A percentile compares a stretch with the other conserved stretches of the same genome.
Conservation (phyloP, 2,797 vertebrate species). For the Lerista edwardsae region DNA sequence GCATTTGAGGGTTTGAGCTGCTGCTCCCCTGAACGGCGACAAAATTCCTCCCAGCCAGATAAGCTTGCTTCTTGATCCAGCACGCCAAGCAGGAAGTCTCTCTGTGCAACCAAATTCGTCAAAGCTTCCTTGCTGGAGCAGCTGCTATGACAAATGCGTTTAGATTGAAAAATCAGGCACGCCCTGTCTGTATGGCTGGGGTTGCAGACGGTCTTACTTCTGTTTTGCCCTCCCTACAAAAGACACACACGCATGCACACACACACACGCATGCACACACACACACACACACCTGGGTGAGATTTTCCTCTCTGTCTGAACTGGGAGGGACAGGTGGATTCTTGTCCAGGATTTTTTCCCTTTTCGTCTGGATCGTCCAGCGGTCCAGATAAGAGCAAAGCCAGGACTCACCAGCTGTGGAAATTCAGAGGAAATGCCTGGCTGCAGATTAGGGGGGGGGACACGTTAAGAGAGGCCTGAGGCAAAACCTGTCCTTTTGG, state of each 20-base stretch:
- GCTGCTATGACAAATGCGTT: constrained; percentile 35
- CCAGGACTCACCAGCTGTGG: neutral
- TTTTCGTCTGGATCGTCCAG: constrained; percentile 54
- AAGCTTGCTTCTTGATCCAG: neutral
- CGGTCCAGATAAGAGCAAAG: constrained; percentile 19
- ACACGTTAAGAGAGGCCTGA: neutral
- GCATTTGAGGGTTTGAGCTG: neutral
- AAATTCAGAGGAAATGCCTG: neutral
- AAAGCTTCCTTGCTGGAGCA: rapidly evolving
- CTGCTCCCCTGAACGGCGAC: neutral
- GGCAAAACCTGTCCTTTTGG: neutral
- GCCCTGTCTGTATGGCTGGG: rapidly evolving
- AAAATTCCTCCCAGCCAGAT: neutral
- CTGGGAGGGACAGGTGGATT: constrained; percentile 48
- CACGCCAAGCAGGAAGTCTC: neutral
- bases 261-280: too few species aligned
- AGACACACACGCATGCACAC: too few species aligned
- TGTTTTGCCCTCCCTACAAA: constrained; percentile 34
- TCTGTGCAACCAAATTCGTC: neutral
- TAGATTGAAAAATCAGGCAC: neutral
- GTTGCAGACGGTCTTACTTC: neutral
- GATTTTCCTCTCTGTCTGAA: constrained; percentile 33
- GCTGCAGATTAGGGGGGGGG: neutral
- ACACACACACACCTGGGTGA: neutral
- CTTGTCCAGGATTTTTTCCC: constrained; percentile 19